Evolutionary conservation across 2,888 invertebrate genomes (phyloP).

Genomic region (Tetragonula carbonaria): DNA sequence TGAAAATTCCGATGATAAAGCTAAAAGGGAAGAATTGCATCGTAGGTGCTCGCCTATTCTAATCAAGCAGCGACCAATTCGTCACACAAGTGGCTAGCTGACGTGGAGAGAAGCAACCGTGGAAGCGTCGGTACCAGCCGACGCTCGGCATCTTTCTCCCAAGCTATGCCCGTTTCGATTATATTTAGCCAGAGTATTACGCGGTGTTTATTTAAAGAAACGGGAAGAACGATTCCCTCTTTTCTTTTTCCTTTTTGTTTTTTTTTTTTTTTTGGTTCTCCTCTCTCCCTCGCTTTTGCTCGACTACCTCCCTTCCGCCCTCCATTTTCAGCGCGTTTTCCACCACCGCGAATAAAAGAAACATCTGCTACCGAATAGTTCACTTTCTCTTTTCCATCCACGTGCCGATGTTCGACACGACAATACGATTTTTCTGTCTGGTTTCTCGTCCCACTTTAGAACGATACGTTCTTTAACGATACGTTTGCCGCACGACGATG

Average conservation of each 20-base stretch:
- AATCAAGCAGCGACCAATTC: constrained; percentile 42
- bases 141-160: constrained; percentile 57
- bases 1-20: not conserved
- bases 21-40: not conserved
- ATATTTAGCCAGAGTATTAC: constrained; percentile 81
- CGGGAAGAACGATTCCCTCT: constrained; percentile 72
- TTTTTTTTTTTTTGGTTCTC: not conserved
- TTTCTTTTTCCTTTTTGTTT: constrained; percentile 15
- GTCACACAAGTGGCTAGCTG: constrained; percentile 38
- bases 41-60: constrained; percentile 18
- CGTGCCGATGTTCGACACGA: constrained; percentile 30
- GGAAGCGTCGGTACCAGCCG: constrained; percentile 50
- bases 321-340: constrained; percentile 15
- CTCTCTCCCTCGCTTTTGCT: not conserved
- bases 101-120: constrained; percentile 9
- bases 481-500: constrained; percentile 43
- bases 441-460: constrained; percentile 14
- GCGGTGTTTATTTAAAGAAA: constrained; percentile 82
- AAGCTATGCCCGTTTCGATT: constrained; percentile 71
- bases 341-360: not conserved
- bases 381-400: not conserved
- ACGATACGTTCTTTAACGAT: constrained; percentile 59
- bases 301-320: constrained; percentile 6
- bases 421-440: constrained; percentile 43
- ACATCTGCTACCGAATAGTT: not conserved